phyloP scores from a whole-genome alignment of 2,113 vertebrate species.

The Opisthocomus hoazin region DNA sequence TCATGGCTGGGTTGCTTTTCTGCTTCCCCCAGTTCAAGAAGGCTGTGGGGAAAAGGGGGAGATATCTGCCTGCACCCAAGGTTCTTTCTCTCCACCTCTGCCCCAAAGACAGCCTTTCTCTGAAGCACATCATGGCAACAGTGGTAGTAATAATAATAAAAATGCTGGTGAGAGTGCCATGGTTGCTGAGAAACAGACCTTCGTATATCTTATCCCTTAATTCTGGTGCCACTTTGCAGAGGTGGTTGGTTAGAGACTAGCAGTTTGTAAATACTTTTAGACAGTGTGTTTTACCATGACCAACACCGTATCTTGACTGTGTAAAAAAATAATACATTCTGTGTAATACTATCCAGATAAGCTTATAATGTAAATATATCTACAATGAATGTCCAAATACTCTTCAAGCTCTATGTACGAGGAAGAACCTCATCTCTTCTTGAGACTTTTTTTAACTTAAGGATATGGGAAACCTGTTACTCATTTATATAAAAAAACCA shows the following conservation, averaged over 20 bases:
- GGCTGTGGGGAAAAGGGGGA: background rate
- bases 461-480: conserved; percentile 4
- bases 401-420: background rate
- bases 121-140: background rate
- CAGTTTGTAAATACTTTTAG: conserved; percentile 26
- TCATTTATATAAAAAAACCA: background rate
- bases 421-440: conserved; percentile 8
- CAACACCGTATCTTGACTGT: background rate
- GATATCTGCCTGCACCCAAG: background rate
- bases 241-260: background rate
- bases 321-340: conserved; percentile 8
- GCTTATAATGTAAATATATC: conserved; percentile 62
- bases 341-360: conserved; percentile 15
- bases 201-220: background rate
- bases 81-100: background rate
- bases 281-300: conserved; percentile 36
- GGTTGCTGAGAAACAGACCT: background rate
- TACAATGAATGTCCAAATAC: conserved; percentile 55
- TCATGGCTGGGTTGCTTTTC: background rate
- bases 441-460: conserved; percentile 35
- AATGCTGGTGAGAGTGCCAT: background rate
- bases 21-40: background rate
- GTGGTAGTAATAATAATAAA: background rate
- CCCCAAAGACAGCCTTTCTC: background rate
- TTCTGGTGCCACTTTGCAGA: conserved; percentile 14